These are phyloP conservation scores for Callopanchax toddi DNA, from an alignment of 2,113 vertebrate species.

Conservation along the genomic window DNA sequence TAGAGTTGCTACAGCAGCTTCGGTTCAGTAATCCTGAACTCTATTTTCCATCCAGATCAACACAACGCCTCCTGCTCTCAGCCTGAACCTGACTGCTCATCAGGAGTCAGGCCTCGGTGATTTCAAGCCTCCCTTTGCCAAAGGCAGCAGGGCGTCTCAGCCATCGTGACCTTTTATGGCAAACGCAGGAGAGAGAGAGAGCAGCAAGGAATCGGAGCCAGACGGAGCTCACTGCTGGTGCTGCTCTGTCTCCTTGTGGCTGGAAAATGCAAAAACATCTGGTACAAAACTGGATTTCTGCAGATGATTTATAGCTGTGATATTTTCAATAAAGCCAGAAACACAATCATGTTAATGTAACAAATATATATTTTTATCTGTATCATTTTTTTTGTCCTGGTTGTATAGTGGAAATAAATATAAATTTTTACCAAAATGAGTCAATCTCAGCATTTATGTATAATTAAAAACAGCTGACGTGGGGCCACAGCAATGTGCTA, in stretches of 20 bases:
- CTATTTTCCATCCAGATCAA: conserved; percentile 12
- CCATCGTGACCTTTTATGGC: conserved; percentile 57
- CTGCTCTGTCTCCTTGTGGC: conserved; percentile 45
- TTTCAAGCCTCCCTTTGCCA: conserved; percentile 32
- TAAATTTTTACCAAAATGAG: too few relatives aligned
- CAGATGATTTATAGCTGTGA: too few relatives aligned
- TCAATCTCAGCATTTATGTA: too few relatives aligned
- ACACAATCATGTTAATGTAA: too few relatives aligned
- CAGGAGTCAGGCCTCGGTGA: conserved; percentile 5
- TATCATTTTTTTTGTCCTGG: too few relatives aligned
- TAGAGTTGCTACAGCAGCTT: neutral
- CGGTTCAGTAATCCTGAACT: neutral
- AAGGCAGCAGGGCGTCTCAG: conserved; percentile 27
- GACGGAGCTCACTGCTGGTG: neutral
- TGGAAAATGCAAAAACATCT: conserved; percentile 29
- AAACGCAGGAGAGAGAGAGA: conserved; percentile 38
- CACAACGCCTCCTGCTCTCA: neutral
- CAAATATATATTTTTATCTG: too few relatives aligned
- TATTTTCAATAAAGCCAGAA: too few relatives aligned
- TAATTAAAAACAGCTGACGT: too few relatives aligned
- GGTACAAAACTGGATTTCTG: too few relatives aligned
- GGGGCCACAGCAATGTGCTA: too few relatives aligned
- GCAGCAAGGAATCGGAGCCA: neutral
- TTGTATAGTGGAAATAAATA: too few relatives aligned
- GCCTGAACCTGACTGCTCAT: conserved; percentile 11